Percentiles rank a stretch among this genome's conserved stretches.
Conservation (phyloP, 2,888 invertebrate genomes). For the Meiosimyza decipiens region DNA sequence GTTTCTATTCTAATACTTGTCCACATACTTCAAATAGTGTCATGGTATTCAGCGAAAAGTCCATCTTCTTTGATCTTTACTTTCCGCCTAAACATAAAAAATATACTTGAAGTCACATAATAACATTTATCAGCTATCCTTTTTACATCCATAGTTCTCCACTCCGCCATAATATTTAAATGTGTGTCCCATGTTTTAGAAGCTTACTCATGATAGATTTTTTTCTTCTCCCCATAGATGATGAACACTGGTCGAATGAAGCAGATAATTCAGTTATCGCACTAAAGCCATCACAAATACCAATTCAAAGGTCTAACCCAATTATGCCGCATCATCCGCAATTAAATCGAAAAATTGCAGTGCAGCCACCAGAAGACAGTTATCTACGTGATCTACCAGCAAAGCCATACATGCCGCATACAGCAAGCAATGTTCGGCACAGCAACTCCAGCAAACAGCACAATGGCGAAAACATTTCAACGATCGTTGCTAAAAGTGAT, state of each 20-base stretch:
- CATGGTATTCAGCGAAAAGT: no score
- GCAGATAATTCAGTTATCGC: slow-evolving; percentile 66
- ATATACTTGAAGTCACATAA: no score
- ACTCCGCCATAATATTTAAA: not conserved
- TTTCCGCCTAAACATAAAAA: no score
- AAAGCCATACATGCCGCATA: slow-evolving; percentile 59
- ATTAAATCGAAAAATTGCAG: slow-evolving; percentile 61
- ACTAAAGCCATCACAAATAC: slow-evolving; percentile 63
- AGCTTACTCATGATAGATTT: slow-evolving; percentile 16
- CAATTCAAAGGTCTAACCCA: slow-evolving; percentile 52
- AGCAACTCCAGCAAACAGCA: slow-evolving; percentile 31
- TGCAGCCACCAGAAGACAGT: slow-evolving; percentile 63
- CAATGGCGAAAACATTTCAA: slow-evolving; percentile 40
- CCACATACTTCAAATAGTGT: no score
- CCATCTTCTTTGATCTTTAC: no score
- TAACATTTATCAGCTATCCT: not conserved
- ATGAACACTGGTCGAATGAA: slow-evolving; percentile 66
- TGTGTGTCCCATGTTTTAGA: slow-evolving; percentile 11
- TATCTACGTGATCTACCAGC: slow-evolving; percentile 64
- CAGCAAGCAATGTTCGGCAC: slow-evolving; percentile 33
- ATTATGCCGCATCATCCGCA: slow-evolving; percentile 55
- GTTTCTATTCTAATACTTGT: no score
- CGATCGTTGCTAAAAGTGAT: not conserved
- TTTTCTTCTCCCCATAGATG: slow-evolving; percentile 51
- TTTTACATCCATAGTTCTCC: slow-evolving; percentile 16